phyloP scores from a whole-genome alignment of 2,113 vertebrate genomes.

The Erinaceus europaeus region DNA sequence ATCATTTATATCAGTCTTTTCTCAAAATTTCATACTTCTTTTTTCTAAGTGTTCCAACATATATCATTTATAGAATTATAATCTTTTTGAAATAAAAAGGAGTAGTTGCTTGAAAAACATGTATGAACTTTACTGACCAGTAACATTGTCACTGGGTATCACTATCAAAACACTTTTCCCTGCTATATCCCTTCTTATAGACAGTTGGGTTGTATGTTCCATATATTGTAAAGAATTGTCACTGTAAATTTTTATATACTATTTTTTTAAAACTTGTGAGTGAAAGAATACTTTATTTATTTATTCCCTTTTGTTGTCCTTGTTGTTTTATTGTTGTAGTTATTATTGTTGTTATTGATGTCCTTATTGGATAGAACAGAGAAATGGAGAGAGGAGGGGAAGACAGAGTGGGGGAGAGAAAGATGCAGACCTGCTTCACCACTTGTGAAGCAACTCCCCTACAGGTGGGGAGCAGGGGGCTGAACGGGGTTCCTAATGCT shows the following conservation, averaged over 20 bases:
- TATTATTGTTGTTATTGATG: no score
- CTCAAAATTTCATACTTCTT: neutral
- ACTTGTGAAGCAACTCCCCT: no score
- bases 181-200: neutral
- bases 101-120: neutral
- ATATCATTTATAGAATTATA: neutral
- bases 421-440: no score
- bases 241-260: neutral
- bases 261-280: neutral
- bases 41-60: neutral
- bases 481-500: no score
- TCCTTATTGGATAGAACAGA: no score
- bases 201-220: neutral
- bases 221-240: neutral
- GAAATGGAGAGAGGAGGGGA: no score
- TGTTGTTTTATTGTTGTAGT: no score
- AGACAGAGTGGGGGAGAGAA: no score
- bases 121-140: neutral
- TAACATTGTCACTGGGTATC: neutral
- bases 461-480: no score
- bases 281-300: neutral
- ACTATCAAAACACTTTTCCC: neutral
- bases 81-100: neutral
- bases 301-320: no score
- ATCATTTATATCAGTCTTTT: neutral